Evolutionary conservation across 2,888 invertebrate genomes (phyloP), one percentile per base, ranked within the genome.

Genomic region (Drosophila subquinaria): DNA sequence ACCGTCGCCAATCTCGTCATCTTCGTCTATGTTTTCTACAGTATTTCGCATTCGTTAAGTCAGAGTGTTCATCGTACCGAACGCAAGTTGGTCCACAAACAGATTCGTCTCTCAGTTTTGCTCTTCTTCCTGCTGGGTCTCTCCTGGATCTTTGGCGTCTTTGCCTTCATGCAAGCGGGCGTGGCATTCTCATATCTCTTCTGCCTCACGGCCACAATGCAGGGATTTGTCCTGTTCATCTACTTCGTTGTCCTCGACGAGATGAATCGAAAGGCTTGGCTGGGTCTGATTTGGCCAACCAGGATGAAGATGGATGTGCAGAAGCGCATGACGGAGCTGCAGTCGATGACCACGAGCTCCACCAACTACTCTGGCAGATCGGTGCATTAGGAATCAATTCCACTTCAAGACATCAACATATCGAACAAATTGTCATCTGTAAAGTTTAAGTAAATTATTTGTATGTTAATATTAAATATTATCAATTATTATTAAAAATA

Each of bases 141-240:
- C 0, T 94, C 95, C 0, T 95, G 95, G 95, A 92, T 95, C 35
- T 95, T 95, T 83, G 95, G 95, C 9, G 74, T 76, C 82, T 95
- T 53, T 92, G 94, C 79, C 0, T 94, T 94, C 79, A 93, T 94
- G 55, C 92, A 91, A 10, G 93, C 93, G 13, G 91, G 92, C 6
- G 70, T 94, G n/a, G 81, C 94, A 13, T 95, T 95, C 92, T 94
- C 95, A 0, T 95, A 95, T 83, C 91, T 95, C 0, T 95, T 95
- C 81, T 95, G 95, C 83, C 88, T 95, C 13, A 94, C 95, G 0
- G 94, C 95, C 6, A 95, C 95, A 0, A 75, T 95, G 38, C 95
- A 95, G 83, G 95, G 95, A 0, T 95, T 95, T 83, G 94, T 95
- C 3, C 90, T 95, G 9, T 95, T 95, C 79, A 84, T 95, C 23